Conservation (phyloP, 2,797 vertebrate species). For the Poecile montanus region DNA sequence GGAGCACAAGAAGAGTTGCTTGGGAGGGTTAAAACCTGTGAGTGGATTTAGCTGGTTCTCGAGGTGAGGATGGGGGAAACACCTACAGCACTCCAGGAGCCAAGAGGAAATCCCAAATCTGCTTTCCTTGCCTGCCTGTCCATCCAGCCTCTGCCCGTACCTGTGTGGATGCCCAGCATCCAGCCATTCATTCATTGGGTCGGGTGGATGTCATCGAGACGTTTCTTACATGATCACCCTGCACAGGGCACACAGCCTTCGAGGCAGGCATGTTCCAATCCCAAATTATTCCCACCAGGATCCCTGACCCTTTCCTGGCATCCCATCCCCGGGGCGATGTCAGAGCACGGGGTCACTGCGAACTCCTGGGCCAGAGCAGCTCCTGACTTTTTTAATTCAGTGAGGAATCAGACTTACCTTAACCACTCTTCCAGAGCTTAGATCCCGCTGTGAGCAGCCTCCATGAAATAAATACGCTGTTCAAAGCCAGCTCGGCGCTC, state of each 20-base stretch:
- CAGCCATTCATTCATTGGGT: constrained; percentile 14
- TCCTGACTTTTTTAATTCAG: background rate
- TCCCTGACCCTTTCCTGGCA: background rate
- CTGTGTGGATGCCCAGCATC: background rate
- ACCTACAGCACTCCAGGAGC: background rate
- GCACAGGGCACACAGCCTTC: background rate
- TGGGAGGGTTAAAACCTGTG: background rate
- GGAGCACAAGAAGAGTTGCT: background rate
- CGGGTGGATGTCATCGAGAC: background rate
- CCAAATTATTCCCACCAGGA: background rate
- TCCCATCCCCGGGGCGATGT: background rate
- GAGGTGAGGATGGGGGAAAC: background rate
- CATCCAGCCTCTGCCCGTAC: background rate
- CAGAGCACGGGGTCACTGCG: background rate
- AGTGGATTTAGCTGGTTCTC: background rate
- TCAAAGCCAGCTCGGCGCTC: background rate
- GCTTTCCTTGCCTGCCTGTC: background rate
- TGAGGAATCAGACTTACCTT: constrained; percentile 70
- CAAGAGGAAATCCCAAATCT: background rate
- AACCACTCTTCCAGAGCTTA: background rate
- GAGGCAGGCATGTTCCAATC: background rate
- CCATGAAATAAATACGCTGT: constrained; percentile 10
- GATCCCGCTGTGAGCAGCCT: constrained; percentile 27
- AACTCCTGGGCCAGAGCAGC: background rate
- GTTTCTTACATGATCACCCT: background rate